A percentile compares a stretch with the other conserved stretches of the same genome.
Evolutionary conservation across 2,888 invertebrate species (phyloP).

Genomic region (Metellina segmentata): DNA sequence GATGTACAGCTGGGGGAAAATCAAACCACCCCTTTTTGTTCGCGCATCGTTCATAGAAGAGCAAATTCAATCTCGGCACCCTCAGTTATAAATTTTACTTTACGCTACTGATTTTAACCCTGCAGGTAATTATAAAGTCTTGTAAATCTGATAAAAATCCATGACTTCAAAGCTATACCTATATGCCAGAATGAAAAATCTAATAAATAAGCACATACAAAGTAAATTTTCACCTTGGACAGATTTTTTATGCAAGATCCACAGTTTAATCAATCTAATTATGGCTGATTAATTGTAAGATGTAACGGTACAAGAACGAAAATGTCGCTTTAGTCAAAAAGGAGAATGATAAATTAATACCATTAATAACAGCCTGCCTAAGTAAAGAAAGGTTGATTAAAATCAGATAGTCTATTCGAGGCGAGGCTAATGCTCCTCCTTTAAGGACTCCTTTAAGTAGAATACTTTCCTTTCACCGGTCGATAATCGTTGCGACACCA

Average conservation of each 20-base stretch:
- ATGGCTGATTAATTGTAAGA: neutral
- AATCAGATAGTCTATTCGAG: neutral
- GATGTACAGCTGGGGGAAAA: no score
- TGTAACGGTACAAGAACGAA: neutral
- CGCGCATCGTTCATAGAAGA: no score
- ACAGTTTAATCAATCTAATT: slow-evolving; percentile 1
- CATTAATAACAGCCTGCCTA: neutral
- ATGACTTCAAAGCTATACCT: no score
- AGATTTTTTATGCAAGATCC: neutral
- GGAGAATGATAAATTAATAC: neutral
- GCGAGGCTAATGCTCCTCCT: neutral
- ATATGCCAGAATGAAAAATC: no score
- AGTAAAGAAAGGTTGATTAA: slow-evolving; percentile 1
- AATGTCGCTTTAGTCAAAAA: neutral
- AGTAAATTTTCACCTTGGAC: neutral
- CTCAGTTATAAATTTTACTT: no score
- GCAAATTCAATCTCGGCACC: no score
- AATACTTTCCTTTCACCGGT: neutral
- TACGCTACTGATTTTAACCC: no score
- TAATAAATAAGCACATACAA: neutral
- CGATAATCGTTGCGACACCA: neutral
- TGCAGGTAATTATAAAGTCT: no score
- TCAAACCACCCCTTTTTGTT: no score
- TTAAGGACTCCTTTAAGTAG: neutral
- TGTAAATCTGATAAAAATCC: no score